Evolutionary conservation across 2,888 invertebrate genomes (phyloP), one percentile per base, ranked within the genome.

Genomic region (Lochmaea capreae): DNA sequence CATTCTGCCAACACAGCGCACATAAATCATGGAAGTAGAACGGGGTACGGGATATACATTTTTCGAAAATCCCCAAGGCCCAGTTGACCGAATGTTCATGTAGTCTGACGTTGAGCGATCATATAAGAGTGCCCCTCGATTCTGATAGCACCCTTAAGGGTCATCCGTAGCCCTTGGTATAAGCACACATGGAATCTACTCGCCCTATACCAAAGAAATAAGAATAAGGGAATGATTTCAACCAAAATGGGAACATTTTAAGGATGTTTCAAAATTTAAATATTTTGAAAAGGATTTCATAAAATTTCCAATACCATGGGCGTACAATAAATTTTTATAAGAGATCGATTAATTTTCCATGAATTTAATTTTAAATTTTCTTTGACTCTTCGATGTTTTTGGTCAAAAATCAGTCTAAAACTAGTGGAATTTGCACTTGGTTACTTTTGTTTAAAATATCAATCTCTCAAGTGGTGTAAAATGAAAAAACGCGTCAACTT

Each of bases 31-130:
- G 10, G 62, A 63, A n/a, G 11, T n/a, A n/a, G 39, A 39, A 70
- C 42, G 67, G 57, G 52, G 46, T 39, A 58, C 63, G 58, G 22
- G 58, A 39, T 67, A 66, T 72, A 73, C 73, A 73, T 78, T 78
- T 77, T 75, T 71, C 75, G 67, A 75, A 78, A 76, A 46, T 82
- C 82, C 84, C 84, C 65, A 68, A 79, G 82, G 84, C 75, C 82
- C 82, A 83, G 83, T 84, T 83, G 84, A 83, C 84, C 84, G 84
- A 84, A 83, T 84, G 84, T 84, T 82, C 81, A 77, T 71, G 75
- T 77, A 63, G 77, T 77, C 79, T 81, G 81, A 83, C 82, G 81
- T 80, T 84, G 84, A 84, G 80, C 81, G 83, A 84, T 84, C 82
- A 80, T 71, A 74, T 76, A 74, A 67, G 73, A 78, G 75, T 67